Conservation (phyloP, 2,797 vertebrate genomes). For the Brachymystax lenok region DNA sequence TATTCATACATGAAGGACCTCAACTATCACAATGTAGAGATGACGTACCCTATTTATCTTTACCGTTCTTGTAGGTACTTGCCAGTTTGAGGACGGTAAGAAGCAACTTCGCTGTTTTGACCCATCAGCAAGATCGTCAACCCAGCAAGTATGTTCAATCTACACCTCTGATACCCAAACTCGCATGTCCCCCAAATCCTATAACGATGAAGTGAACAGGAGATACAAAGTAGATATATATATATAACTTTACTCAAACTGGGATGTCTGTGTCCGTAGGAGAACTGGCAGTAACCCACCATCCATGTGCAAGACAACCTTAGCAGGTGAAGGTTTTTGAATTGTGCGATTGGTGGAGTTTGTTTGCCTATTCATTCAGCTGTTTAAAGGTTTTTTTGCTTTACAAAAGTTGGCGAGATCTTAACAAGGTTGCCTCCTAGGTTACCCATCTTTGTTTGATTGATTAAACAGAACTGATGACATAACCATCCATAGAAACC, state of each 20-base stretch:
- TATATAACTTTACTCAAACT: not conserved
- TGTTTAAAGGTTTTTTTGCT: not conserved
- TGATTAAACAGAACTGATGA: not conserved
- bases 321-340: constrained; percentile 74
- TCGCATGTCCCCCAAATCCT: not conserved
- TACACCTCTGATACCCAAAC: not conserved
- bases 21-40: not conserved
- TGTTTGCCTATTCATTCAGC: not conserved
- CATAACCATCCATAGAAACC: not conserved
- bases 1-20: not conserved
- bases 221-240: too few species aligned
- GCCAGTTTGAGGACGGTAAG: constrained; percentile 89
- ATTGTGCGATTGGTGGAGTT: not conserved
- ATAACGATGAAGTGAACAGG: not conserved
- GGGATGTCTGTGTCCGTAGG: constrained; percentile 64
- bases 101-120: constrained; percentile 83
- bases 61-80: constrained; percentile 75
- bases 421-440: not conserved
- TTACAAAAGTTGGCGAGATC: not conserved
- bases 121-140: constrained; percentile 79
- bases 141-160: constrained; percentile 79
- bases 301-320: constrained; percentile 77
- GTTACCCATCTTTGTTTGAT: not conserved
- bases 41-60: not conserved
- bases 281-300: constrained; percentile 76